A percentile compares a stretch with the other conserved stretches of the same genome.
Evolutionary conservation across 2,113 vertebrate genomes (phyloP).

Genomic region (Pituophis catenifer): DNA sequence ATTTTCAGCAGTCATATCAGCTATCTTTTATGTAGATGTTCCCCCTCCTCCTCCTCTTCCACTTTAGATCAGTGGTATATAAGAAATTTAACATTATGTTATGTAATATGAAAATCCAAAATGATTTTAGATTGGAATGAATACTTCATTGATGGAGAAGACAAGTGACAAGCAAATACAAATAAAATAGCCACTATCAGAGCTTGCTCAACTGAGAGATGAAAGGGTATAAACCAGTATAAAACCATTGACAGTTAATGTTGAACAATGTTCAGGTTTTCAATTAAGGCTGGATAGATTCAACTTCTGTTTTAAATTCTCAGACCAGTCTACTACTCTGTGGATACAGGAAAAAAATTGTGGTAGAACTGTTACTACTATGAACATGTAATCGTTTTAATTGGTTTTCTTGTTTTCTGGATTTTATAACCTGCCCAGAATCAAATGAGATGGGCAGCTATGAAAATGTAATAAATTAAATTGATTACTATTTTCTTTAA

Average conservation of each 20-base stretch:
- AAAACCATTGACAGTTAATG: no score
- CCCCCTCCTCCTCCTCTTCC: neutral
- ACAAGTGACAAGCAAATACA: neutral
- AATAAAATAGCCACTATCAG: neutral
- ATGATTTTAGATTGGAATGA: neutral
- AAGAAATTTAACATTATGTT: conserved; percentile 17
- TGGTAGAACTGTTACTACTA: neutral
- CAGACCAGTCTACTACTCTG: no score
- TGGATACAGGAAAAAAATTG: neutral
- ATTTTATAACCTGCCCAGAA: neutral
- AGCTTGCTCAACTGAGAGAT: neutral
- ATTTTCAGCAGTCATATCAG: conserved; percentile 11
- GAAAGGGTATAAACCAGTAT: no score
- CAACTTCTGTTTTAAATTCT: no score
- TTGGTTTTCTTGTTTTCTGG: neutral
- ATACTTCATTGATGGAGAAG: conserved; percentile 7
- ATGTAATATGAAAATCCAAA: neutral
- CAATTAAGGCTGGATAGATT: no score
- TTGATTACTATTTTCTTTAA: neutral
- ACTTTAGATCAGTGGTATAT: conserved; percentile 15
- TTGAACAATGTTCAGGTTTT: no score
- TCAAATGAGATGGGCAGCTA: neutral
- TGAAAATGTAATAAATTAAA: neutral
- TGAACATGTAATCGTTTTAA: neutral
- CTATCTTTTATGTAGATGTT: conserved; percentile 17